Conservation (phyloP, 2,797 vertebrate species). For the Pseudomugil gertrudae region DNA sequence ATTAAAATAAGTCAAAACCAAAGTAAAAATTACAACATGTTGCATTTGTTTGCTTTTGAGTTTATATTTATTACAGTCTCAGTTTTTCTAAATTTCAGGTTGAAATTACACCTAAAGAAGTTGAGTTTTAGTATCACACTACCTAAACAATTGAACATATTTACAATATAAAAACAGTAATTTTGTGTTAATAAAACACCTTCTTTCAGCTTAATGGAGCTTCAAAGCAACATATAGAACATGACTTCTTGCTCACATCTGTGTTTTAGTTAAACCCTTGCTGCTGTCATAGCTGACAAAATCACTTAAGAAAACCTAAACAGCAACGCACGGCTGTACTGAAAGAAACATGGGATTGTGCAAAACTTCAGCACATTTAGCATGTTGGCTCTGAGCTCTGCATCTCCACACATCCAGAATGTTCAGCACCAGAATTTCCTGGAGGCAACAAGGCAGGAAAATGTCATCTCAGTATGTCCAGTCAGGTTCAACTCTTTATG, state of each 20-base stretch:
- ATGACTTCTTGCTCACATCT: neutral
- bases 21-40: too few species aligned
- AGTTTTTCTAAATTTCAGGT: neutral
- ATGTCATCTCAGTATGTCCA: conserved; percentile 35
- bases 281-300: neutral
- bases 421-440: conserved; percentile 34
- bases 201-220: neutral
- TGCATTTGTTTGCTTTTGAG: neutral
- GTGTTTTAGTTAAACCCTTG: neutral
- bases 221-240: neutral
- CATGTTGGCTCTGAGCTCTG: conserved; percentile 32
- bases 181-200: neutral
- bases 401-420: conserved; percentile 55
- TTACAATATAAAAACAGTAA: neutral
- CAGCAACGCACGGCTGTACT: conserved; percentile 26
- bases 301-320: neutral
- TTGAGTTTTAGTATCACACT: neutral
- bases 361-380: neutral
- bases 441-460: conserved; percentile 34
- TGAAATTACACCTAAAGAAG: neutral
- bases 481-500: conserved; percentile 37
- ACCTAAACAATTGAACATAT: neutral
- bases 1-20: too few species aligned
- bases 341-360: neutral
- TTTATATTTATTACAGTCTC: neutral